phyloP scores from a whole-genome alignment of 2,113 vertebrate genomes.

The Glaucidium brasilianum region DNA sequence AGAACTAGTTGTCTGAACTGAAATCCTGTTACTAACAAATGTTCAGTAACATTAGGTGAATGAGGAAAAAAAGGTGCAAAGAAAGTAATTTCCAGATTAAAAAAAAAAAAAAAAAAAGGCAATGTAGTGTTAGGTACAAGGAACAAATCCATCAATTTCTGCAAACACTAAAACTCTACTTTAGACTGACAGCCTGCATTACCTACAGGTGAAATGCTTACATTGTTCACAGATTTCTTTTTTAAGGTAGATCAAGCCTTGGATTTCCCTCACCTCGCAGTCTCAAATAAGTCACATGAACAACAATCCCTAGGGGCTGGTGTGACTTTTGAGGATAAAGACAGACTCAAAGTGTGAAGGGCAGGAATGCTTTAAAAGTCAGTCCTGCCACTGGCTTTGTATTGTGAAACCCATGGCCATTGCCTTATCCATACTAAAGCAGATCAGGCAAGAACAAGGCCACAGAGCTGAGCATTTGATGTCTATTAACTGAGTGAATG shows the following conservation, averaged over 20 bases:
- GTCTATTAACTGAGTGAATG: neutral
- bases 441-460: neutral
- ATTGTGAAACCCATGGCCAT: neutral
- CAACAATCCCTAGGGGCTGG: neutral
- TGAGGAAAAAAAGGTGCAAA: neutral
- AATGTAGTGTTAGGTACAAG: neutral
- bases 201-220: neutral
- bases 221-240: neutral
- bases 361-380: neutral
- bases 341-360: fast-evolving
- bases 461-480: neutral
- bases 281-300: neutral
- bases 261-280: neutral
- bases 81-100: neutral
- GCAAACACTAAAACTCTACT: neutral
- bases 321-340: neutral
- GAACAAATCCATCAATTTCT: neutral
- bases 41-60: neutral
- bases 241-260: neutral
- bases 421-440: fast-evolving
- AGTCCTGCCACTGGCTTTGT: neutral
- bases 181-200: neutral
- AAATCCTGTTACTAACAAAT: neutral
- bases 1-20: neutral
- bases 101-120: neutral